Evolutionary conservation across 2,113 vertebrate species (phyloP), one percentile per base, ranked within the genome.

Genomic region (Phrynosoma platyrhinos): DNA sequence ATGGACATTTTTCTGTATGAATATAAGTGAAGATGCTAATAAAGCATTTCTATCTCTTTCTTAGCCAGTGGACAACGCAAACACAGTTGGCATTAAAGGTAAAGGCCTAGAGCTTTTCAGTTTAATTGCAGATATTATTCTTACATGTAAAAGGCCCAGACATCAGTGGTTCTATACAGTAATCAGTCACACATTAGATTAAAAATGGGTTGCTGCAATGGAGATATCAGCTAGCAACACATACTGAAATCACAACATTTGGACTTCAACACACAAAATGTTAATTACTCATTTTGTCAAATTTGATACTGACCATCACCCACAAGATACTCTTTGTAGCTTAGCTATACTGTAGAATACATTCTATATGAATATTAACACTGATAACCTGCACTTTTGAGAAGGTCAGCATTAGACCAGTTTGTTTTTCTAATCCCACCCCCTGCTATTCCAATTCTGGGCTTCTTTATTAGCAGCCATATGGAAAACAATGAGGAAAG

Each of bases 101-200:
- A 32, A 42, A 77, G 91, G 82, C 79, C 87, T 66, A 85, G 87
- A 68, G 78, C 25, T 89, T n/a, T 90, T 76, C 75, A 62, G 47
- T 92, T 92, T 90, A 94, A 95, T 87, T 92, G 76, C 53, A 89
- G 90, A 93, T 71, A 92, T 96, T 90, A 92, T 94, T 94, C 91
- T 92, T 55, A 86, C 82, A 68, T 92, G n/a, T 75, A 76, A 95
- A 95, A 93, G 36, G 71, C 91, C 80, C 75, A 93, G 18, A 58
- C 80, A 78, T 16, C 12, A 2, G 52, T 82, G 5, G 21, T 91
- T 64, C 78, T 89, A 94, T 94, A 93, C 88, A 88, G 52, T 86
- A 90, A 76, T 88, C 83, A 92, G 74, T 88, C 83, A 92, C 30
- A 32, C 1, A 89, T 84, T 87, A 87, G 13, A 89, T 10, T 85